phyloP scores from a whole-genome alignment of 2,113 vertebrate species.

The Archocentrus centrarchus region DNA sequence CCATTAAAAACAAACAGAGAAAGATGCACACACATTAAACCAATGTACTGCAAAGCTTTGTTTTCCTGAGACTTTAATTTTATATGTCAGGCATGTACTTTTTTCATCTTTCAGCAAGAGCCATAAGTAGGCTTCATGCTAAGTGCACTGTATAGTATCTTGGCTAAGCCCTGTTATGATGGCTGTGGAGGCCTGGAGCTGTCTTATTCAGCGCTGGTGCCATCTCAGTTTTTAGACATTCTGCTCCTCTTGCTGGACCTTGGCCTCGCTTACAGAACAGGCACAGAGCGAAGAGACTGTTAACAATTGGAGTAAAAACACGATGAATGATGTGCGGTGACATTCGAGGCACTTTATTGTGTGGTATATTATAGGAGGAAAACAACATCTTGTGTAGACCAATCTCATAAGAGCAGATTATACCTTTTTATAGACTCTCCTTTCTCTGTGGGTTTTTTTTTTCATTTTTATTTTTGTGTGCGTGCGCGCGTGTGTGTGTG shows the following conservation, averaged over 20 bases:
- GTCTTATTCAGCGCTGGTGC: constrained; percentile 38
- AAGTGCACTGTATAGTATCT: constrained; percentile 66
- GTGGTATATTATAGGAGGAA: background rate
- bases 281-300: constrained; percentile 24
- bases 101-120: constrained; percentile 55
- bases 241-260: constrained; percentile 25
- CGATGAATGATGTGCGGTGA: constrained; percentile 15
- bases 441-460: background rate
- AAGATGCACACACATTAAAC: background rate
- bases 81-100: constrained; percentile 29
- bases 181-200: constrained; percentile 48
- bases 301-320: constrained; percentile 19
- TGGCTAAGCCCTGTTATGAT: constrained; percentile 45
- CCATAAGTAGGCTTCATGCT: constrained; percentile 59
- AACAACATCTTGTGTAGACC: constrained; percentile 31
- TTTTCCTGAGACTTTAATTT: constrained; percentile 21
- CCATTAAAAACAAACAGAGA: background rate
- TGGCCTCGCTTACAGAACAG: constrained; percentile 27
- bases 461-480: background rate
- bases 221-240: constrained; percentile 51
- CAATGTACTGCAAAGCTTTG: background rate
- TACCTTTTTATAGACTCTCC: constrained; percentile 16
- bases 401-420: constrained; percentile 37
- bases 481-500: background rate
- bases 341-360: constrained; percentile 6